Base-by-base conservation (phyloP, 2,113 vertebrate genomes). In the Butorides virescens region DNA sequence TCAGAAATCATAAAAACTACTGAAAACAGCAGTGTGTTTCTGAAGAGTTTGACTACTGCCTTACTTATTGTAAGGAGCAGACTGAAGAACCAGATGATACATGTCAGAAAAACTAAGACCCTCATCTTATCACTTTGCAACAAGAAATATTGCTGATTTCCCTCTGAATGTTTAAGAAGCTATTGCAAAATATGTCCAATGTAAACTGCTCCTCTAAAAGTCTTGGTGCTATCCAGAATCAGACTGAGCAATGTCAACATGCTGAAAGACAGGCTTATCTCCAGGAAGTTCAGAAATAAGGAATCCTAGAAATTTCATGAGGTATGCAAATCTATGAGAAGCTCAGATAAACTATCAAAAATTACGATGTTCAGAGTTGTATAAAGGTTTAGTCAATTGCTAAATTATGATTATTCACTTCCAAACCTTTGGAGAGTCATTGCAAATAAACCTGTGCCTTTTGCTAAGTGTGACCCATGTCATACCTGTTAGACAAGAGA, bases 61-160 rank as follows among this genome's bases (percentile, higher is more conserved):
- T 61, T 70, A 6, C 70, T 70, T 47, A 29, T 50, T 56, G 78
- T 71, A 79, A 62, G 42, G 59, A 88, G 55, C 62, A 92, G 81
- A 73, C 88, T 94, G 85, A 82, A 76, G 71, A 75, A 73, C 55
- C 75, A 79, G 85, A 47, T 95, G 88, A 95, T 83, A n/a, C 1
- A 2, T 42, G 50, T 93, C 85, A 90, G 75, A 66, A 83, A 83
- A 92, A 73, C 34, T 1, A 80, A 90, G 81, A 82, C 77, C 84
- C 58, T 94, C 61, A 74, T 61, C 46, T 67, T 71, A 36, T 26
- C 52, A 25, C 71, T 85, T 91, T 59, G 30, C 30, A 49, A 34
- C 26, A 73, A n/a, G 66, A 88, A 93, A 80, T 90, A 76, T 83
- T 86, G 46, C 63, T 62, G 68, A 58, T 92, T 95, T 94, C n/a